Percentiles rank a stretch among this genome's conserved stretches.
Conservation (phyloP, 2,113 vertebrate species). For the Alligator sinensis region DNA sequence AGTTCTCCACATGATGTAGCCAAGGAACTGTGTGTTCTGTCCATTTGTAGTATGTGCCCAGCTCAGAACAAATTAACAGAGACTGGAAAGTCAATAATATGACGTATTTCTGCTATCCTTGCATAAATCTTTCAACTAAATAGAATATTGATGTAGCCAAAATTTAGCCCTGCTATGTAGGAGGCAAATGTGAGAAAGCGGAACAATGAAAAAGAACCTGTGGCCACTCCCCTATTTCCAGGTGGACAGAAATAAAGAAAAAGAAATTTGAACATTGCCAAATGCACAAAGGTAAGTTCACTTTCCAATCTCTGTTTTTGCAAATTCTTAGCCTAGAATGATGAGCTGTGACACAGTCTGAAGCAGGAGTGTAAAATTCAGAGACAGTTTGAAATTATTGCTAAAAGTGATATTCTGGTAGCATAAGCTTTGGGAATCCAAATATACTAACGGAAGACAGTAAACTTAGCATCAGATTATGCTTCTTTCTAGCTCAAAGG, state of each 20-base stretch:
- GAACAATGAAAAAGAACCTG: neutral
- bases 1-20: neutral
- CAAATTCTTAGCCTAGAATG: neutral
- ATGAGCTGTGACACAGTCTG: neutral
- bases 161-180: neutral
- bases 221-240: neutral
- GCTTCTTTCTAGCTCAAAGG: neutral
- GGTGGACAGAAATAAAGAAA: rapidly evolving
- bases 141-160: neutral
- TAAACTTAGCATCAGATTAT: neutral
- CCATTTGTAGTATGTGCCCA: neutral
- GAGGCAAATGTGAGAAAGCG: neutral
- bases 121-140: neutral
- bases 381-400: neutral
- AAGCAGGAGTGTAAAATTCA: neutral
- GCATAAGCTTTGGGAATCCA: neutral
- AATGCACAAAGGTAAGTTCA: neutral
- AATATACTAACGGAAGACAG: neutral
- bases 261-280: neutral
- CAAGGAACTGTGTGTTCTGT: neutral
- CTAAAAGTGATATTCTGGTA: neutral
- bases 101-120: neutral
- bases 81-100: neutral
- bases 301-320: neutral
- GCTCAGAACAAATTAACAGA: neutral